Conservation (phyloP, 2,113 vertebrate species). For the Percina caprodes region DNA sequence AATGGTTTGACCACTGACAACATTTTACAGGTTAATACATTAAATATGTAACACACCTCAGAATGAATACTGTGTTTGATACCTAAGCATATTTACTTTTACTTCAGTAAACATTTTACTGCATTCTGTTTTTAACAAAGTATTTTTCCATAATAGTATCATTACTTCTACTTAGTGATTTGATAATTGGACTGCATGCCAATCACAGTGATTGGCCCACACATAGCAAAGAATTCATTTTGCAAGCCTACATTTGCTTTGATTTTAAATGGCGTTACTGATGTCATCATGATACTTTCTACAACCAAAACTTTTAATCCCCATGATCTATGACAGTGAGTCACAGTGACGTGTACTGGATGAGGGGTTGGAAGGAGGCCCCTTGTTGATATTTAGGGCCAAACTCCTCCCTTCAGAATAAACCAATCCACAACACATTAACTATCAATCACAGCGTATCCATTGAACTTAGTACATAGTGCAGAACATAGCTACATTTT, state of each 20-base stretch:
- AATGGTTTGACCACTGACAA: neutral
- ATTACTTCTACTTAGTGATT: neutral
- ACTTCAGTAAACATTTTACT: neutral
- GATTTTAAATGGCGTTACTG: constrained; percentile 12
- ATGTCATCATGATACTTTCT: neutral
- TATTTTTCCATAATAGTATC: neutral
- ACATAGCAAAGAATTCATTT: neutral
- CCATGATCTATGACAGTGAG: constrained; percentile 14
- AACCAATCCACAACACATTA: constrained; percentile 78
- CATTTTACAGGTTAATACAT: neutral
- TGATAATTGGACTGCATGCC: neutral
- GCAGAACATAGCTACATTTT: constrained; percentile 36
- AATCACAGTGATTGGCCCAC: neutral
- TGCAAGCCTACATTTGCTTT: neutral
- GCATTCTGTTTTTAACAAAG: neutral
- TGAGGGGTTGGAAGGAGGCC: constrained; percentile 41
- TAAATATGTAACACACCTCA: neutral
- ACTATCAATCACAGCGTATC: constrained; percentile 68
- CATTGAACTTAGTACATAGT: constrained; percentile 44
- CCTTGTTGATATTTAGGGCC: constrained; percentile 53
- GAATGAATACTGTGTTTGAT: neutral
- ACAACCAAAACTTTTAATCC: constrained; percentile 3
- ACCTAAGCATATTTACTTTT: neutral
- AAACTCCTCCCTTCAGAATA: constrained; percentile 77
- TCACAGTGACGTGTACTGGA: constrained; percentile 48